These are phyloP conservation scores for Chromoteleia sp. DNA, from an alignment of 2,888 invertebrate species.

Conservation along the genomic window DNA sequence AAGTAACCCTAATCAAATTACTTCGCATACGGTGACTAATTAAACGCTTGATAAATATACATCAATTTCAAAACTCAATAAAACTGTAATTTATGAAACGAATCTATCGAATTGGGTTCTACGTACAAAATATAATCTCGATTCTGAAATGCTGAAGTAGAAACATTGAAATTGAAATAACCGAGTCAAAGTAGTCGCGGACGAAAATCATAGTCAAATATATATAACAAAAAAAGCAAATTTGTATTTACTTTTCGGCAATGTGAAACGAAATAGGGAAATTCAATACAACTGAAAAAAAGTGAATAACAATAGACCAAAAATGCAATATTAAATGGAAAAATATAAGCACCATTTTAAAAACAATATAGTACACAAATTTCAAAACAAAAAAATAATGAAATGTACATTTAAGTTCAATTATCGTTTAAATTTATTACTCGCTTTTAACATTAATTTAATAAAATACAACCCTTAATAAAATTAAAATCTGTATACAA, in stretches of 20 bases:
- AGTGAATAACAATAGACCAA: no score
- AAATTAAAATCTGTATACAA: no score
- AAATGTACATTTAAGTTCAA: no score
- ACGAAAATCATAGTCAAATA: conserved; percentile 30
- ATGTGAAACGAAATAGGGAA: conserved; percentile 17
- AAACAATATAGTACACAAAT: no score
- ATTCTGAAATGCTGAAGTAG: conserved; percentile 14
- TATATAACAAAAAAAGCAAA: conserved; percentile 4
- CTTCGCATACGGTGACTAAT: conserved; percentile 17
- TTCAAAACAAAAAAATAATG: no score
- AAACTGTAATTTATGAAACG: conserved; percentile 35
- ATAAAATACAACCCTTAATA: no score
- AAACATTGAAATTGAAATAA: conserved; percentile 23
- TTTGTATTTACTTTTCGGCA: conserved; percentile 20
- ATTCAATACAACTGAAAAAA: background rate
- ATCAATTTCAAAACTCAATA: conserved; percentile 27
- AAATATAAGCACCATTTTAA: background rate
- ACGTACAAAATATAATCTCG: background rate
- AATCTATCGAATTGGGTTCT: conserved; percentile 11
- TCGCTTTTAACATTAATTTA: no score
- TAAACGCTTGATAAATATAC: conserved; percentile 11
- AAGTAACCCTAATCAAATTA: conserved; percentile 45
- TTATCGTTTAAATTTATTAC: no score
- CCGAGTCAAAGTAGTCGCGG: conserved; percentile 17
- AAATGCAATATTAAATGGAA: background rate